Conservation (phyloP, 2,113 vertebrate species). For the Laticauda laticaudata region DNA sequence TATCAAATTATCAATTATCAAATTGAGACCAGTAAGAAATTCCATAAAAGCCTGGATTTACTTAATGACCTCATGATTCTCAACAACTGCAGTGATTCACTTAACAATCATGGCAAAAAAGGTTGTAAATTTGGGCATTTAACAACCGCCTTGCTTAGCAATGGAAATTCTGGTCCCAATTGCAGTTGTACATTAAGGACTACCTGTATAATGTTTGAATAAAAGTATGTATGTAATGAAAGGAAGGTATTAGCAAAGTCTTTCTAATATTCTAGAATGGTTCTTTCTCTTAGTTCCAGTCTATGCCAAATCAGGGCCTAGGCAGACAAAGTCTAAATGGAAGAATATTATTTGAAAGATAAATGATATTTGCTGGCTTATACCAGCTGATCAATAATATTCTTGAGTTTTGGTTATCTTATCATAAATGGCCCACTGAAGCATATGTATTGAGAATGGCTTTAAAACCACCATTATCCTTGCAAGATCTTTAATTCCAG, state of each 20-base stretch:
- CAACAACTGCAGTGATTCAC: not conserved
- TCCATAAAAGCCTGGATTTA: not conserved
- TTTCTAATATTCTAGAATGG: not conserved
- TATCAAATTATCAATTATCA: not conserved
- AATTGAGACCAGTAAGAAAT: not conserved
- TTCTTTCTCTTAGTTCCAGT: not conserved
- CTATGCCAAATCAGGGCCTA: not conserved
- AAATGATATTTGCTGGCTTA: not conserved
- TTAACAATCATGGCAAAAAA: not conserved
- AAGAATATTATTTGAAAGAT: not conserved
- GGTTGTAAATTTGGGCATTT: not conserved
- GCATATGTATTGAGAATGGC: not conserved
- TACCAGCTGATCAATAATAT: not conserved
- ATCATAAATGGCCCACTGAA: not conserved
- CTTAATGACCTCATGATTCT: not conserved
- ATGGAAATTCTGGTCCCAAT: not conserved
- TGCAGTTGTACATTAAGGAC: not conserved
- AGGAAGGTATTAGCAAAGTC: not conserved
- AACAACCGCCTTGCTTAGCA: not conserved
- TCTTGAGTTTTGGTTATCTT: not conserved
- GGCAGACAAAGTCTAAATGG: not conserved
- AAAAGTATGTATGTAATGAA: not conserved
- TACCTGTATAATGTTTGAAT: not conserved
- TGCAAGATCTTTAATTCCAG: not conserved
- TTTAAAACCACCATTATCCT: not conserved